Percentiles rank a stretch among this genome's conserved stretches.
These are phyloP conservation scores for Chaitophorus viminalis DNA, from an alignment of 2,888 invertebrate genomes.

Conservation along the genomic window DNA sequence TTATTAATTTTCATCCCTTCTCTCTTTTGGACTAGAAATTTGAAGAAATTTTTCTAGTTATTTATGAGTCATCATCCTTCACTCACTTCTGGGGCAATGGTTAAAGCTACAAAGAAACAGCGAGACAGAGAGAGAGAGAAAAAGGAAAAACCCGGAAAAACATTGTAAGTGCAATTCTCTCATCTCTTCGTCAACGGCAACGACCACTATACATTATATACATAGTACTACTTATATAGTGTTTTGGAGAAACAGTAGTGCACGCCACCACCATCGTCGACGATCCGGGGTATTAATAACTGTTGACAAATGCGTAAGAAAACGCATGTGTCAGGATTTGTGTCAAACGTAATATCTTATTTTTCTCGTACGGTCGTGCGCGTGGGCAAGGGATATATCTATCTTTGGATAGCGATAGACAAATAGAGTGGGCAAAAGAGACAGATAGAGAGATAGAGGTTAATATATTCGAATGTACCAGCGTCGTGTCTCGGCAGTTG, in stretches of 20 bases:
- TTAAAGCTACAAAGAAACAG: no score
- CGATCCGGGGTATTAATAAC: slow-evolving; percentile 49
- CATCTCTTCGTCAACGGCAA: background rate
- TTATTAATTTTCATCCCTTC: slow-evolving; percentile 7
- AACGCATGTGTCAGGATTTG: slow-evolving; percentile 61
- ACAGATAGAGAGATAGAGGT: background rate
- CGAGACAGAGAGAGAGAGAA: background rate
- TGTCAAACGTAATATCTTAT: slow-evolving; percentile 56
- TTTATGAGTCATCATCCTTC: background rate
- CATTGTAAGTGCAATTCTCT: slow-evolving; percentile 48
- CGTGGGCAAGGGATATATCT: no score
- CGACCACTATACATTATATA: no score
- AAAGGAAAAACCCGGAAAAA: background rate
- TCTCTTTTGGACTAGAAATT: slow-evolving; percentile 13
- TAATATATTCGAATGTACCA: slow-evolving; percentile 46
- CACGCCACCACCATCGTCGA: background rate
- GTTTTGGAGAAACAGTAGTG: no score
- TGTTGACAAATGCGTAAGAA: slow-evolving; percentile 53
- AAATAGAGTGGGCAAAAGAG: background rate
- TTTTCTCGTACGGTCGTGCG: slow-evolving; percentile 5
- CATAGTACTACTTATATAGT: no score
- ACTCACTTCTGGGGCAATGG: background rate
- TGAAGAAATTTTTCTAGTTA: slow-evolving; percentile 40
- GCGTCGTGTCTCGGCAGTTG: background rate
- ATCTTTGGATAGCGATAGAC: background rate